These are phyloP conservation scores for Drymodes brunneopygia DNA, from an alignment of 2,113 vertebrate genomes.

Conservation along the genomic window DNA sequence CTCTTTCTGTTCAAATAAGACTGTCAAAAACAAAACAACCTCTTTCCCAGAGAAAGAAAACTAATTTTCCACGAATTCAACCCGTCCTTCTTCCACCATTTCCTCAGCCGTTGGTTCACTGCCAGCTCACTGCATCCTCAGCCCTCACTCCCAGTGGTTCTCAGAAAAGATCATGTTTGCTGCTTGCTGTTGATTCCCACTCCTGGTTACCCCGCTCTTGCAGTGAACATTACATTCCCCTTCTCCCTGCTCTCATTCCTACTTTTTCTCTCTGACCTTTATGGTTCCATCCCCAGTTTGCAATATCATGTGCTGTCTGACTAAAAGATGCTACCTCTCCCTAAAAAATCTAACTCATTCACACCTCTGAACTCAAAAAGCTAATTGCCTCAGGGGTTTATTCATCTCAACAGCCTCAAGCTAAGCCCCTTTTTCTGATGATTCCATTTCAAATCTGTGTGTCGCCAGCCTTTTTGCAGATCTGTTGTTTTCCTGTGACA, in stretches of 20 bases:
- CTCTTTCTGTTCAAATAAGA: slow-evolving; percentile 54
- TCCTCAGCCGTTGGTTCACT: slow-evolving; percentile 11
- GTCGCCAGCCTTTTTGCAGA: neutral
- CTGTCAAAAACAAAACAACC: slow-evolving; percentile 36
- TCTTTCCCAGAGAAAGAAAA: slow-evolving; percentile 54
- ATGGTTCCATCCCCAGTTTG: neutral
- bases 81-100: slow-evolving; percentile 32
- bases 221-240: neutral
- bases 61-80: slow-evolving; percentile 50
- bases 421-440: neutral
- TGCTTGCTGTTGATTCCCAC: neutral
- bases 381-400: neutral
- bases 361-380: neutral
- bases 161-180: neutral
- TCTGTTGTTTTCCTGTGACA: neutral
- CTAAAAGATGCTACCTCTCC: neutral
- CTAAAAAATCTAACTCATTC: neutral
- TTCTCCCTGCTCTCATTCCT: neutral
- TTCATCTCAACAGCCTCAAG: neutral
- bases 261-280: neutral
- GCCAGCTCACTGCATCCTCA: slow-evolving; percentile 16
- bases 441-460: neutral
- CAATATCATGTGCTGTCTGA: neutral
- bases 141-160: neutral
- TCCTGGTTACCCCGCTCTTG: neutral